Evolutionary conservation across 2,888 invertebrate genomes (phyloP).

Genomic region (Drosophila monieri): DNA sequence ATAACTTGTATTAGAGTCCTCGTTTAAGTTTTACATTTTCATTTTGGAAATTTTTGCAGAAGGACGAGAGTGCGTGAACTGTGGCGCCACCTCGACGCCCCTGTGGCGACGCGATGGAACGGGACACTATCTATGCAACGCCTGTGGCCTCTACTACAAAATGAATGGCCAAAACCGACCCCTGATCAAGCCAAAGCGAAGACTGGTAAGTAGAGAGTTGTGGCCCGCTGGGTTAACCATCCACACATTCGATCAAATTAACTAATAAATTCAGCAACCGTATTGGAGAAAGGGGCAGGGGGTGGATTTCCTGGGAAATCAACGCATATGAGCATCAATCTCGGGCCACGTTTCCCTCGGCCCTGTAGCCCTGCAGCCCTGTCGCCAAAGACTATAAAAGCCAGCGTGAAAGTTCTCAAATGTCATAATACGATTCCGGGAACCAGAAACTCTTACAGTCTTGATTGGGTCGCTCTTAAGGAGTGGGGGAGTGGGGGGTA

Average conservation of each 20-base stretch:
- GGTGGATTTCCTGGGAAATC: slow-evolving; percentile 62
- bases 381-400: slow-evolving; percentile 75
- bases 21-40: not conserved
- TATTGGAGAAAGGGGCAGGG: slow-evolving; percentile 7
- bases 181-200: slow-evolving; percentile 99
- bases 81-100: slow-evolving; percentile 99
- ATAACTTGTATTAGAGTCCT: not conserved
- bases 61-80: slow-evolving; percentile 99
- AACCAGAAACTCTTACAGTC: slow-evolving; percentile 48
- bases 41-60: slow-evolving; percentile 85
- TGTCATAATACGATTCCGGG: slow-evolving; percentile 82
- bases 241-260: slow-evolving; percentile 73
- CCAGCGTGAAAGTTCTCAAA: slow-evolving; percentile 80
- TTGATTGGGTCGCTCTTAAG: slow-evolving; percentile 35
- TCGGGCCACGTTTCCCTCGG: slow-evolving; percentile 54
- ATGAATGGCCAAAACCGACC: slow-evolving; percentile 99
- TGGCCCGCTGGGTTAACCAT: slow-evolving; percentile 58
- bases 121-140: slow-evolving; percentile 99
- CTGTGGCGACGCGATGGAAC: slow-evolving; percentile 98
- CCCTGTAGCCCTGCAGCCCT: too few species aligned
- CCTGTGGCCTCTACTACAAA: slow-evolving; percentile 99
- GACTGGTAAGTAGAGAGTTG: slow-evolving; percentile 92
- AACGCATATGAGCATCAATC: slow-evolving; percentile 66
- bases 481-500: not conserved
- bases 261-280: slow-evolving; percentile 69